Evolutionary conservation across 2,888 invertebrate species (phyloP).

Genomic region (Lochmaea crataegi): DNA sequence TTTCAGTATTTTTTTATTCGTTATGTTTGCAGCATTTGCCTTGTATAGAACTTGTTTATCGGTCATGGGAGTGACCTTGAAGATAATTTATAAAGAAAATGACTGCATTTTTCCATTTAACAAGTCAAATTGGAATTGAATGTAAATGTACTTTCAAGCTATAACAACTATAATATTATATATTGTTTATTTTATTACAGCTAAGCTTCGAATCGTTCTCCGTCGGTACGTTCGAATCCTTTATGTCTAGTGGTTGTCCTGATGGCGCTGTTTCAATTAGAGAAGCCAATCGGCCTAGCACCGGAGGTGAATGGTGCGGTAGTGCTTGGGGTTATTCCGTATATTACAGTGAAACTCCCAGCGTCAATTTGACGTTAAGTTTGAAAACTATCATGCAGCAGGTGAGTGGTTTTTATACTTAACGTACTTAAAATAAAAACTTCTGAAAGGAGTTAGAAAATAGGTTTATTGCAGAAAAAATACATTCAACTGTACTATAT

Average conservation of each 20-base stretch:
- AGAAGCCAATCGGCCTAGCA: constrained; percentile 77
- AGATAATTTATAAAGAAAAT: too few species aligned
- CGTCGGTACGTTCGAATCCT: constrained; percentile 83
- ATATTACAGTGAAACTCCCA: constrained; percentile 85
- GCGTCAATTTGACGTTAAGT: constrained; percentile 80
- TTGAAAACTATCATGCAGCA: constrained; percentile 79
- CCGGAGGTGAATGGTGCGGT: constrained; percentile 86
- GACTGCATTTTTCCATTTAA: too few species aligned
- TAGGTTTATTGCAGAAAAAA: too few species aligned
- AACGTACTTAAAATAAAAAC: too few species aligned
- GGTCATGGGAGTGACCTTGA: too few species aligned
- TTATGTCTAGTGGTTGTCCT: constrained; percentile 81
- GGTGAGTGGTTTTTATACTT: constrained; percentile 64
- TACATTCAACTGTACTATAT: too few species aligned
- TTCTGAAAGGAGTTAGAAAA: too few species aligned
- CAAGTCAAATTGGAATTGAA: too few species aligned
- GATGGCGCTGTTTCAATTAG: constrained; percentile 85
- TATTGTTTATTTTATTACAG: constrained; percentile 67
- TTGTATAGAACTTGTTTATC: too few species aligned
- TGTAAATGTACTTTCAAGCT: too few species aligned
- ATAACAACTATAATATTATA: not conserved
- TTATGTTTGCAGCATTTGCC: too few species aligned
- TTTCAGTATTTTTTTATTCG: too few species aligned
- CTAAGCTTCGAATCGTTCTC: constrained; percentile 87
- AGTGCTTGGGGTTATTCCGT: constrained; percentile 87